Evolutionary conservation across 2,797 vertebrate genomes (phyloP), one percentile per base, ranked within the genome.

Genomic region (Tenualosa thibaudeaui): DNA sequence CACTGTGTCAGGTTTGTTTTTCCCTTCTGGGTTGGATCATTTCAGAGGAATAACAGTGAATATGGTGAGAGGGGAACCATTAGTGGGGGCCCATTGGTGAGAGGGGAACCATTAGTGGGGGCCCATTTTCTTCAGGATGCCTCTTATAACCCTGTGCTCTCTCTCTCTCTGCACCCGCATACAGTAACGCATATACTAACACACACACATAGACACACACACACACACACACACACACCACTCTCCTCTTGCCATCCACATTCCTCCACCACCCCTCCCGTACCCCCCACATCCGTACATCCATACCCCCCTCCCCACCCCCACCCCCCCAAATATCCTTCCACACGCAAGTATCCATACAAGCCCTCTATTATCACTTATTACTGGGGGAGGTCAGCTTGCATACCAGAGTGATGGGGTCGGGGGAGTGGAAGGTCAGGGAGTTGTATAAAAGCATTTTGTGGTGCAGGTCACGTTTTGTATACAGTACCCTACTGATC

Each of bases 261-360:
- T 50, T 50, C 49, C 49, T 50, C 49, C 49, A 13, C 51, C 12
- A 13, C 5, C 58, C 17, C 58, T 15, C 17, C 58, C 5, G 3
- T 4, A 22, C 5, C 58, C 19, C 46, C 3, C 50, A 56, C 62
- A 81, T 17, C 13, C 86, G 83, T 78, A 60, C 86, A 65, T n/a
- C 51, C 12, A 13, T 31, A 31, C 58, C 13, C 5, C 58, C 17
- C 58, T 15, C 17, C 58, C 5, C 22, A 22, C 5, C 58, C 19
- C 46, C 3, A 46, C 46, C 46, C 7, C 46, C 46, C 46, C 46
- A 46, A 4, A 12, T 54, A 8, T 15, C 51, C 51, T 10, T 54
- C 51, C 12, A 0, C 12, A 15, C 17, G 17, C 17, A 56, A 56
- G 54, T 15, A 19, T 19, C 13, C 54, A 56, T 56, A 56, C 54